Evolutionary conservation across 2,888 invertebrate species (phyloP).

Genomic region (Dryadula phaetusa): DNA sequence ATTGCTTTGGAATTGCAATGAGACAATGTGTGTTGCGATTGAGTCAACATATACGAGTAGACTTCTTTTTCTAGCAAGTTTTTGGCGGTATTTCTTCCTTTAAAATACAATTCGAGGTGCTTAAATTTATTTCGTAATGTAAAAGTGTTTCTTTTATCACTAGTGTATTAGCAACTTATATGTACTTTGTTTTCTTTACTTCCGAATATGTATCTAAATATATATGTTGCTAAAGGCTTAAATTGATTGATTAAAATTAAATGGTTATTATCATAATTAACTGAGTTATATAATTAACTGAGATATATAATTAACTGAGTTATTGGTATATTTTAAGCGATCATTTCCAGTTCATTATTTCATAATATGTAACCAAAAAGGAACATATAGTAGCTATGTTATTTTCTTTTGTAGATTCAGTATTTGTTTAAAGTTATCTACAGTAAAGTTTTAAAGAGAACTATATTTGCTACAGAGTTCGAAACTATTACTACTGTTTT

Average conservation of each 20-base stretch:
- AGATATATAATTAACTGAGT: too few relatives aligned
- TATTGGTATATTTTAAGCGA: neutral
- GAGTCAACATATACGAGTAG: neutral
- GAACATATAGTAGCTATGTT: neutral
- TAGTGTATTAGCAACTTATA: neutral
- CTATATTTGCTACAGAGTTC: constrained; percentile 30
- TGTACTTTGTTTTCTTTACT: too few relatives aligned
- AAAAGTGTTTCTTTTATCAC: neutral
- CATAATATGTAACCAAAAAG: neutral
- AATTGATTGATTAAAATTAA: neutral
- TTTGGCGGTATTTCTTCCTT: neutral
- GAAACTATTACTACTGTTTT: constrained; percentile 33
- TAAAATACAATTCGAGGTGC: neutral
- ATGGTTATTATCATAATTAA: too few relatives aligned
- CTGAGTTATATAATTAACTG: too few relatives aligned
- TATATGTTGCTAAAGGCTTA: too few relatives aligned
- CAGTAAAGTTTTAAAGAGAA: constrained; percentile 29
- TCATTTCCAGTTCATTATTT: neutral
- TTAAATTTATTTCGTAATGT: neutral
- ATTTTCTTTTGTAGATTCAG: constrained; percentile 19
- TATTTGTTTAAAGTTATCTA: constrained; percentile 31
- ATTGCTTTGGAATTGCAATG: constrained; percentile 36
- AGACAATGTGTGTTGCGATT: constrained; percentile 16
- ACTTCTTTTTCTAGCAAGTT: neutral
- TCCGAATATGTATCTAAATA: too few relatives aligned